phyloP scores from a whole-genome alignment of 1,140 invertebrate genomes.

The Caenorhabditis latens region DNA sequence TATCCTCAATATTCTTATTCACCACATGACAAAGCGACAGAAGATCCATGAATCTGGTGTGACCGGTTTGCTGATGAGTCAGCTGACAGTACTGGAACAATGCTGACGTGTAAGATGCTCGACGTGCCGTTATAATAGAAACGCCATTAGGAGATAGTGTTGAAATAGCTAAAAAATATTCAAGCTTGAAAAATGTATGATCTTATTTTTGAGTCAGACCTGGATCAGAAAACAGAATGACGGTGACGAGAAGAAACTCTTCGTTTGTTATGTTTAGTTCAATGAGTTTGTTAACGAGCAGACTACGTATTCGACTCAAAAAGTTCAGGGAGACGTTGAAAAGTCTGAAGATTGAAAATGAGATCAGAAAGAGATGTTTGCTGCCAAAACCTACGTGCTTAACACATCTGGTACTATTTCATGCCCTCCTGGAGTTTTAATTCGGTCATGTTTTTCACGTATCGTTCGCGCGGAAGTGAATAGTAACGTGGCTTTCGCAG shows the following conservation, averaged over 20 bases:
- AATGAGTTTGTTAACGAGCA: neutral
- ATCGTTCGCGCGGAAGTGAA: neutral
- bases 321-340: neutral
- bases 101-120: neutral
- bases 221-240: slow-evolving; percentile 12
- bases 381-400: neutral
- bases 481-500: slow-evolving; percentile 5
- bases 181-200: neutral
- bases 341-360: neutral
- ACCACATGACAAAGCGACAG: slow-evolving; percentile 3
- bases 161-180: neutral
- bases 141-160: neutral
- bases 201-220: neutral
- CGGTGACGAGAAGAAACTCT: slow-evolving; percentile 2
- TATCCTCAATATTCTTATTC: slow-evolving; percentile 24
- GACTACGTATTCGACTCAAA: neutral
- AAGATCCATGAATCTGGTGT: neutral
- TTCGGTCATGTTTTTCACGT: neutral
- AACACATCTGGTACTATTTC: slow-evolving; percentile 9
- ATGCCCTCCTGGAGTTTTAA: slow-evolving; percentile 1
- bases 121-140: neutral
- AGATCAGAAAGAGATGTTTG: neutral
- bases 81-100: slow-evolving; percentile 10
- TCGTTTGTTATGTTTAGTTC: slow-evolving; percentile 18
- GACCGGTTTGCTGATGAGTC: neutral